Evolutionary conservation across 2,797 vertebrate genomes (phyloP).

Genomic region (Meda fulgida): DNA sequence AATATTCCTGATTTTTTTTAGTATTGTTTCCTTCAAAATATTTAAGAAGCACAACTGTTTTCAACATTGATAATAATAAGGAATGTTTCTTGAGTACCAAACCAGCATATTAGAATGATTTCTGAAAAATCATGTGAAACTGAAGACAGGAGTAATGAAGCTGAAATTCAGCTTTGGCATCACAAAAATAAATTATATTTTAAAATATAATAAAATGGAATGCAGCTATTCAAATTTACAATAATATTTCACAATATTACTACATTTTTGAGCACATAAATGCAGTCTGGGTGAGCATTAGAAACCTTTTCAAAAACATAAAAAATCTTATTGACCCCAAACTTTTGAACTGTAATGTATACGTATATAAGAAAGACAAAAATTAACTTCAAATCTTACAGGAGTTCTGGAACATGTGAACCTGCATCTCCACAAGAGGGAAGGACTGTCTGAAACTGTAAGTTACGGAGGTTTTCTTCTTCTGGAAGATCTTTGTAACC

Average conservation of each 20-base stretch:
- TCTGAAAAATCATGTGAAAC: too few relatives aligned
- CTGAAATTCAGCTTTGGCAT: neutral
- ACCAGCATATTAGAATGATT: too few relatives aligned
- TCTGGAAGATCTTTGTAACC: conserved; percentile 98
- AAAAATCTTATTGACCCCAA: neutral
- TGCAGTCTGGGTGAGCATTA: too few relatives aligned
- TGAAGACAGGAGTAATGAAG: too few relatives aligned
- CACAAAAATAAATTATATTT: neutral
- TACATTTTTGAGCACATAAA: neutral
- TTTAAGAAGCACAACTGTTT: too few relatives aligned
- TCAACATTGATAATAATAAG: too few relatives aligned
- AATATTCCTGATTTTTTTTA: too few relatives aligned
- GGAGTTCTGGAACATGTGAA: conserved; percentile 94
- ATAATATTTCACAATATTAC: too few relatives aligned
- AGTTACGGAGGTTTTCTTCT: conserved; percentile 95
- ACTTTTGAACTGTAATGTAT: neutral
- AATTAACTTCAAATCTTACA: conserved; percentile 79
- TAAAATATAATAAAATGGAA: neutral
- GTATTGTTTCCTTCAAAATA: too few relatives aligned
- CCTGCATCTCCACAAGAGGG: conserved; percentile 93
- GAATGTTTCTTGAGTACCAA: too few relatives aligned
- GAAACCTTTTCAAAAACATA: neutral
- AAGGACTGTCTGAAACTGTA: conserved; percentile 95
- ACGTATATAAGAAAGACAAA: neutral
- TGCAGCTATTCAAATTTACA: neutral